Evolutionary conservation across 2,113 vertebrate species (phyloP), one percentile per base, ranked within the genome.

Genomic region (Kryptolebias marmoratus): DNA sequence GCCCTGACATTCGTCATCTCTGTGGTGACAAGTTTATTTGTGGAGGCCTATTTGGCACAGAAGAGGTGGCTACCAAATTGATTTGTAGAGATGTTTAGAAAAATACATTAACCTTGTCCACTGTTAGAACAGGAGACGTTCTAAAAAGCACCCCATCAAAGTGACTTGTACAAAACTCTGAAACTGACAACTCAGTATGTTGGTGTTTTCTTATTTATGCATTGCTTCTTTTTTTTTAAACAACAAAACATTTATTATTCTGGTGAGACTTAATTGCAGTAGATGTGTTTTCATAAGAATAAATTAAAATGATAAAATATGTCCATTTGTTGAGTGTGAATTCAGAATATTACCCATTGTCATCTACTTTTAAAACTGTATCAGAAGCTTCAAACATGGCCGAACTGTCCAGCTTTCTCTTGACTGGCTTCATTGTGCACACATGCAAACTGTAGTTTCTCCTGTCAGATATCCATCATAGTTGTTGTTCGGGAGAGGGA

Each of bases 1-100:
- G 74, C 76, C 55, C 74, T 55, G 56, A 71, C 82, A 88, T 84
- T 77, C 39, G 79, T 90, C 87, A 87, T 83, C 30, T 45, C 87
- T 81, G 28, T 60, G 50, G 71, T 71, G 78, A 86, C 87, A 85
- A 81, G 80, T 86, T 86, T 83, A 78, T 89, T 85, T 87, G 84
- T 64, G 36, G 77, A 78, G 55, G 67, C 69, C 18, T 15, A 30
- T 64, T 31, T 61, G 61, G 79, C 53, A 82, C 74, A 70, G 74
- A 81, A 69, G 71, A 60, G 76, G 42, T 73, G 31, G 48, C 62
- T 28, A 65, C 58, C 36, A 73, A 83, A 80, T 44, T 2, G 48
- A 81, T 69, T 58, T 80, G 77, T 16, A 22, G 27, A 71, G 64
- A 48, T 74, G 66, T 68, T 73, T 30, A 28, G 57, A 63, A 49